Conservation (phyloP, 2,888 invertebrate species). For the Temnothorax unifasciatus region DNA sequence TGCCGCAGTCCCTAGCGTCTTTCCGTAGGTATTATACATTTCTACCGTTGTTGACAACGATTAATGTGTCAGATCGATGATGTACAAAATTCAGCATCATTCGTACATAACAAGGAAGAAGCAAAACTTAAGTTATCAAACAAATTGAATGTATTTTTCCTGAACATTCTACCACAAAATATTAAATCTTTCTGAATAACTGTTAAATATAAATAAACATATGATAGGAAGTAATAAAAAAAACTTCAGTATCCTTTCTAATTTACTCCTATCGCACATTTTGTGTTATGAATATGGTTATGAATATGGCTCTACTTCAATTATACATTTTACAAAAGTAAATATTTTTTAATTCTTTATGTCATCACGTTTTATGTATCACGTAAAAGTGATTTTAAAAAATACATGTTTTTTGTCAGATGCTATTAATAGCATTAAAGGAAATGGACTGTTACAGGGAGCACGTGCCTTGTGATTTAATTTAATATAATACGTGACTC, state of each 20-base stretch:
- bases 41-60: background rate
- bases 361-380: background rate
- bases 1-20: background rate
- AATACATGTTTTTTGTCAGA: background rate
- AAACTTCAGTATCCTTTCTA: background rate
- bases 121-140: background rate
- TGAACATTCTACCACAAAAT: background rate
- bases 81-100: background rate
- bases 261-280: background rate
- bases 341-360: background rate
- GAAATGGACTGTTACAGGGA: background rate
- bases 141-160: background rate
- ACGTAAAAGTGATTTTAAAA: background rate
- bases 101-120: background rate
- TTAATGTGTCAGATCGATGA: background rate
- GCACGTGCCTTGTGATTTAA: constrained; percentile 29
- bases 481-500: constrained; percentile 60
- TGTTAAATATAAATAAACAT: background rate
- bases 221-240: background rate
- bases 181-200: background rate
- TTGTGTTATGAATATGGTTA: background rate
- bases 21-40: background rate
- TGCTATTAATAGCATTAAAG: background rate
- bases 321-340: background rate
- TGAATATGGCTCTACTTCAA: background rate